These are phyloP conservation scores for Bombycilla garrulus DNA, from an alignment of 2,113 vertebrate genomes.

Conservation along the genomic window DNA sequence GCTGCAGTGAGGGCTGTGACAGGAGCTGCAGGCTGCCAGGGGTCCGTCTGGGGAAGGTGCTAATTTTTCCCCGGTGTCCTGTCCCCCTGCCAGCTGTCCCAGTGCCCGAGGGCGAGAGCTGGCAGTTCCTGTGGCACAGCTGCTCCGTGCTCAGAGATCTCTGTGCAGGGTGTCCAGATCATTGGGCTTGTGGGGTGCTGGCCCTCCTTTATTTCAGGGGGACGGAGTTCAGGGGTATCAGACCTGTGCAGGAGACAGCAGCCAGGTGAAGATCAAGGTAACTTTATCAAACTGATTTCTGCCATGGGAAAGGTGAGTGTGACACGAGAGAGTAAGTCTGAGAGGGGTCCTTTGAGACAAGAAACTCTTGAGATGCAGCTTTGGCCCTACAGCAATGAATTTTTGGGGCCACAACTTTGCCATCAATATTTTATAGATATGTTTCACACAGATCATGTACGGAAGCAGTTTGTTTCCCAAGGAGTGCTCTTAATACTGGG, in stretches of 20 bases:
- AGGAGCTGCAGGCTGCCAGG: not conserved
- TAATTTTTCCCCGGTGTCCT: not conserved
- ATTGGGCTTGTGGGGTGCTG: not conserved
- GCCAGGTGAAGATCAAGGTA: not conserved
- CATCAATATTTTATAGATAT: not conserved
- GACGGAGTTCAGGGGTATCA: not conserved
- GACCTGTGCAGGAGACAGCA: not conserved
- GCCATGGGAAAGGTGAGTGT: not conserved
- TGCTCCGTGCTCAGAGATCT: not conserved
- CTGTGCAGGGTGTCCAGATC: not conserved
- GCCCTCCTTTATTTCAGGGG: not conserved
- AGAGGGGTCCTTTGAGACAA: not conserved
- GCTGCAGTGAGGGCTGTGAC: not conserved
- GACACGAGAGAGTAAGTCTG: not conserved
- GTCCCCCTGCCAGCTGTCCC: slow-evolving; percentile 17
- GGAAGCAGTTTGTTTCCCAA: not conserved
- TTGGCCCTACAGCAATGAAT: not conserved
- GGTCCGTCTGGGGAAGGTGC: not conserved
- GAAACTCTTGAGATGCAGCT: not conserved
- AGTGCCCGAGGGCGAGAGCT: not conserved
- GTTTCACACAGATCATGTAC: not conserved
- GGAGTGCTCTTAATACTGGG: not conserved
- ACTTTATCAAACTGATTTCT: not conserved
- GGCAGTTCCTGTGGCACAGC: not conserved
- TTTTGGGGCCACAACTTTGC: not conserved